These are phyloP conservation scores for Agrotis puta DNA, from an alignment of 2,888 invertebrate species.

Conservation along the genomic window DNA sequence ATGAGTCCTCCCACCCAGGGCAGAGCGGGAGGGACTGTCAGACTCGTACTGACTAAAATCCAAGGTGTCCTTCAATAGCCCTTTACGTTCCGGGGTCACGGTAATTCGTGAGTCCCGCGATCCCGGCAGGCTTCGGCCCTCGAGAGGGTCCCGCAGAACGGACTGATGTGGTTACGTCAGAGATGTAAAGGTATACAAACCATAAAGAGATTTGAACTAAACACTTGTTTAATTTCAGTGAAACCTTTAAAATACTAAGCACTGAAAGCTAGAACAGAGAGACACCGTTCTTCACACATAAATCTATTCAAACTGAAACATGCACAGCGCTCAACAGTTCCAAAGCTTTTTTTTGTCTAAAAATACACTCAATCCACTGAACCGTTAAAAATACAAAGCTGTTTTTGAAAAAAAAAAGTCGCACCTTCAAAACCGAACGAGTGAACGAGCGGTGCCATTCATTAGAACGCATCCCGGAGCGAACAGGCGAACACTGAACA, in stretches of 20 bases:
- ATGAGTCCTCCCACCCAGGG: no score
- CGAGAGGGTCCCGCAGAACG: no score
- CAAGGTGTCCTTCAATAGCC: no score
- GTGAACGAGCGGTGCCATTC: constrained; percentile 27
- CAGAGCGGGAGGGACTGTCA: no score
- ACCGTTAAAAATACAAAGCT: constrained; percentile 38
- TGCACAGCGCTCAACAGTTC: neutral
- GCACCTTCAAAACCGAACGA: constrained; percentile 24
- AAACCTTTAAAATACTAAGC: neutral
- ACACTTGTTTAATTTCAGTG: neutral
- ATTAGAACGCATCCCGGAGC: constrained; percentile 45
- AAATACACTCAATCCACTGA: constrained; percentile 38
- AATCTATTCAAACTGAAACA: constrained; percentile 27
- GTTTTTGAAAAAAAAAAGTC: constrained; percentile 42
- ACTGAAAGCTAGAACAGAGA: neutral
- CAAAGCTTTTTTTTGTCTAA: constrained; percentile 25
- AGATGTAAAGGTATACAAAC: neutral
- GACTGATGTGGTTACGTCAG: no score
- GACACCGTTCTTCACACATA: neutral
- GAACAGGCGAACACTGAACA: constrained; percentile 5
- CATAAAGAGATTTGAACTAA: neutral
- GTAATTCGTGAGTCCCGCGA: no score
- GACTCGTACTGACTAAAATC: no score
- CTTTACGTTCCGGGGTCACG: no score
- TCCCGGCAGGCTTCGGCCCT: no score